phyloP scores from a whole-genome alignment of 2,797 vertebrate species.

The Potorous gilbertii region DNA sequence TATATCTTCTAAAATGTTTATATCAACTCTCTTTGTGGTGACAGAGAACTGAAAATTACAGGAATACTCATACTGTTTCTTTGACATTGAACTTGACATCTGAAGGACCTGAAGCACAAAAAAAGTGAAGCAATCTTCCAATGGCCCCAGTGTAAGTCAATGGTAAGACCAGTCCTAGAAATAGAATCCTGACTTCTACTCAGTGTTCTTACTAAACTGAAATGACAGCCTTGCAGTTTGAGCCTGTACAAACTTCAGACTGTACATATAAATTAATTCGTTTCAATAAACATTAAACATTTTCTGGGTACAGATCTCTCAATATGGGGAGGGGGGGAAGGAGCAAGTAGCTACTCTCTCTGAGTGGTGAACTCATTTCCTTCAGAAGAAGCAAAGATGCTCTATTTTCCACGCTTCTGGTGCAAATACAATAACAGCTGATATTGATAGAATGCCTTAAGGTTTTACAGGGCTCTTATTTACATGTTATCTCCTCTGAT shows the following conservation, averaged over 20 bases:
- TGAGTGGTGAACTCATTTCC: background rate
- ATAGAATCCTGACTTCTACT: background rate
- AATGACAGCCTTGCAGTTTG: background rate
- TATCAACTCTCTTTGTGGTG: too few species aligned
- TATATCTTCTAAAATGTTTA: too few species aligned
- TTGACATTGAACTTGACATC: background rate
- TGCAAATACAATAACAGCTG: background rate
- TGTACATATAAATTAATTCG: background rate
- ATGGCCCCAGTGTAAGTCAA: background rate
- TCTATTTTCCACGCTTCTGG: background rate
- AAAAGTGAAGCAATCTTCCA: conserved; percentile 6
- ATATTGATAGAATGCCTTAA: background rate
- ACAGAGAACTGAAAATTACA: too few species aligned
- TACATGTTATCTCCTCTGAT: background rate
- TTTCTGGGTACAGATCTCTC: background rate
- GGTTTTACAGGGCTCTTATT: background rate
- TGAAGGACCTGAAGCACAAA: background rate
- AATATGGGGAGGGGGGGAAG: background rate
- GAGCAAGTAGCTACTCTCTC: background rate
- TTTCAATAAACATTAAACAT: background rate
- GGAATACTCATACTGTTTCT: background rate
- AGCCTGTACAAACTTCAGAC: background rate
- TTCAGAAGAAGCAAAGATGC: background rate
- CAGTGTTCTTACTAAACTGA: background rate
- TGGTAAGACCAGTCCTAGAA: background rate